Base-by-base conservation (phyloP, 2,888 invertebrate species). In the Lutraria lutraria region DNA sequence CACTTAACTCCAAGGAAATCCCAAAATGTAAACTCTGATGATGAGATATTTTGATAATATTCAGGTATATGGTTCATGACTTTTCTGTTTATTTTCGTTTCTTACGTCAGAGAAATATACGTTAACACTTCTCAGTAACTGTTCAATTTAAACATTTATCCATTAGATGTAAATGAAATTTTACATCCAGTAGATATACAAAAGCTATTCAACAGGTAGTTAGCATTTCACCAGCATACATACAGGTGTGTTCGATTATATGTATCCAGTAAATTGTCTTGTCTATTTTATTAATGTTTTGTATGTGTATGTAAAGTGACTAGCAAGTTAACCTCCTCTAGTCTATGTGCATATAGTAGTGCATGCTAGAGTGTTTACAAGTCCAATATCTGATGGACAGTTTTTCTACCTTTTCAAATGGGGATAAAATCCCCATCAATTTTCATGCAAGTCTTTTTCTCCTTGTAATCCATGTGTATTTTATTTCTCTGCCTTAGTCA, bases 121-220 rank as follows among this genome's bases (percentile, higher is more conserved):
- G 63, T 25, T 68, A 68, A 68, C n/a, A 68, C 63, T 21, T 19
- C 25, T 25, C 25, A n/a, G 12, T 68, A n/a, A 63, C 21, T n/a
- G n/a, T 68, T 12, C n/a, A 19, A 19, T 68, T 68, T 68, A n/a
- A 25, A 43, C 43, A 68, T 68, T 25, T 68, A 68, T 68, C 63
- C 63, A 68, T 25, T n/a, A 21, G 25, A 4, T 68, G 63, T n/a
- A 6, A 12, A 68, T 68, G 63, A 68, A 56, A 12, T 15, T 56
- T 56, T 8, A 4, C 3, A 8, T 19, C 12, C 16, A 56, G 19
- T 12, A 25, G 63, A 25, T 68, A 68, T 68, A 25, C 63, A 68
- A n/a, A 68, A 68, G n/a, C 63, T 25, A 68, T 68, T 68, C 63
- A 68, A 68, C 63, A 68, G 63, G 63, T 68, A 68, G 63, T 13